A percentile compares a stretch with the other conserved stretches of the same genome.
phyloP scores from a whole-genome alignment of 2,888 invertebrate genomes.

The Celastrina argiolus region DNA sequence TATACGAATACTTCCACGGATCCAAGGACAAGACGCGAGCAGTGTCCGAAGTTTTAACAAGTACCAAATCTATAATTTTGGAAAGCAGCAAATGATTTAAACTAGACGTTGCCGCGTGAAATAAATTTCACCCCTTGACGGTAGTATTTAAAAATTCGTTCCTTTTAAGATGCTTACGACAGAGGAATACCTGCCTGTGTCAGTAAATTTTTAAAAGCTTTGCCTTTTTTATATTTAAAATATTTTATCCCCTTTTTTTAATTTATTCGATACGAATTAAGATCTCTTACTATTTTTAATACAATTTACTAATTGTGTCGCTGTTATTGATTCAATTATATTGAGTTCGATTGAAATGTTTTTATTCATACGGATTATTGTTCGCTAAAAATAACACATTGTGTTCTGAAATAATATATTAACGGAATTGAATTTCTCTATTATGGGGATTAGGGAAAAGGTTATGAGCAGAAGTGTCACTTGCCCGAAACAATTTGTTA shows the following conservation, averaged over 20 bases:
- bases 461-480: not conserved
- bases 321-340: constrained; percentile 1
- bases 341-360: not conserved
- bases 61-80: not conserved
- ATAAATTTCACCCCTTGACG: too few species aligned
- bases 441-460: not conserved
- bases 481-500: not conserved
- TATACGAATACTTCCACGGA: not conserved
- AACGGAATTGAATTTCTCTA: not conserved
- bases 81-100: not conserved
- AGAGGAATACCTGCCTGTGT: too few species aligned
- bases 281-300: not conserved
- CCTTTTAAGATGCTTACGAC: too few species aligned
- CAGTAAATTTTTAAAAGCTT: too few species aligned
- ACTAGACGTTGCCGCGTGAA: too few species aligned
- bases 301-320: not conserved
- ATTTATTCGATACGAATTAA: not conserved
- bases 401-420: not conserved
- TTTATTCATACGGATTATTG: not conserved
- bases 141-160: too few species aligned
- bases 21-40: too few species aligned
- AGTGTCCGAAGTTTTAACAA: not conserved
- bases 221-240: too few species aligned
- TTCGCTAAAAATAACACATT: not conserved
- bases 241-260: too few species aligned